These are phyloP conservation scores for Crotalus tigris DNA, from an alignment of 2,113 vertebrate genomes.

Conservation along the genomic window DNA sequence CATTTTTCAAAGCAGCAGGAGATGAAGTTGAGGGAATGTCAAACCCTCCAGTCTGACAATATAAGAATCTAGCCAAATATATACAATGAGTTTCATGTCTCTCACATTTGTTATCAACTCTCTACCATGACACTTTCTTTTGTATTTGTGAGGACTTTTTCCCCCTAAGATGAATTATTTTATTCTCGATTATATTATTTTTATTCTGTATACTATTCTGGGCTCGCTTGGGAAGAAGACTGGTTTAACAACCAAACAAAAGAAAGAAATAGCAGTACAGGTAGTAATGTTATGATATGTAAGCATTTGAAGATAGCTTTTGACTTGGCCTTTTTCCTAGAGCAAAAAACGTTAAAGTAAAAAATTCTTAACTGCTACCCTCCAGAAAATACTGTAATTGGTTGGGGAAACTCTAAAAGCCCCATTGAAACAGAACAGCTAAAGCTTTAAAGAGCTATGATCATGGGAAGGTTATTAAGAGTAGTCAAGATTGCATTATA, in stretches of 20 bases:
- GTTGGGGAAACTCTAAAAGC: not conserved
- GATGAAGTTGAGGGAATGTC: not conserved
- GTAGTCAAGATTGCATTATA: constrained; percentile 24
- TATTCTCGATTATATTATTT: not conserved
- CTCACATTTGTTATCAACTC: not conserved
- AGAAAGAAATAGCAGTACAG: not conserved
- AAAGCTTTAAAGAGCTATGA: constrained; percentile 8
- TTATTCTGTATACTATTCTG: not conserved
- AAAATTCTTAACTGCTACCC: not conserved
- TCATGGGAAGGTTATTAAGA: constrained; percentile 9
- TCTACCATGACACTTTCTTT: not conserved
- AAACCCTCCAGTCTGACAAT: not conserved
- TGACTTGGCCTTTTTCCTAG: not conserved
- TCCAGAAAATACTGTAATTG: not conserved
- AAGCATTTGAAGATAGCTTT: not conserved
- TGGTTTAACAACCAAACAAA: not conserved
- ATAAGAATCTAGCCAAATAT: not conserved
- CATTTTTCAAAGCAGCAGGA: not conserved
- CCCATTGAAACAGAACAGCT: not conserved
- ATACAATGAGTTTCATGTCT: not conserved
- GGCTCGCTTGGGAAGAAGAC: not conserved
- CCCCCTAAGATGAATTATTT: not conserved
- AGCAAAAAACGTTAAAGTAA: not conserved
- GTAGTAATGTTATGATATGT: not conserved
- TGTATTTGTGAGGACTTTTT: not conserved